Conservation (phyloP, 2,113 vertebrate genomes). For the Sinocyclocheilus maitianheensis region DNA sequence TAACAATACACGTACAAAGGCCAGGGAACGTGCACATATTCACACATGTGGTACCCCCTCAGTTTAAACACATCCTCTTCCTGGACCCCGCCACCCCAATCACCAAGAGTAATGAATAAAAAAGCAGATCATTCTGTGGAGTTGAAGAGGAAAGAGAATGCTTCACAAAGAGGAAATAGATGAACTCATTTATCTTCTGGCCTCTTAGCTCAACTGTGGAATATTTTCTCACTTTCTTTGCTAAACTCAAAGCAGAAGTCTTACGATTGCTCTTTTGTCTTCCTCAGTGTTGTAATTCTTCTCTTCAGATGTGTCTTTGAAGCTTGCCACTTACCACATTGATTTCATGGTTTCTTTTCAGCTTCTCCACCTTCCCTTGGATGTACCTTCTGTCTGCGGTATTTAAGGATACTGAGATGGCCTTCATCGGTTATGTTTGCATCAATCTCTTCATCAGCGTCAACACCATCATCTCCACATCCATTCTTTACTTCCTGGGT, state of each 20-base stretch:
- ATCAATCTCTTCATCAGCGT: slow-evolving; percentile 94
- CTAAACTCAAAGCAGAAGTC: slow-evolving; percentile 8
- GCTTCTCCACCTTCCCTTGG: slow-evolving; percentile 95
- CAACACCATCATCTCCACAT: slow-evolving; percentile 91
- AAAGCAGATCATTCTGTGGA: slow-evolving; percentile 64
- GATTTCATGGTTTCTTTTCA: slow-evolving; percentile 59
- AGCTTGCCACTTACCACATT: neutral
- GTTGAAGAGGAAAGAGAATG: slow-evolving; percentile 43
- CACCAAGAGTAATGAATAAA: slow-evolving; percentile 66
- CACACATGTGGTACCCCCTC: slow-evolving; percentile 3
- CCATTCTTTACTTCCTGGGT: slow-evolving; percentile 84
- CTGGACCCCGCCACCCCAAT: slow-evolving; percentile 68
- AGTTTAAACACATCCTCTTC: slow-evolving; percentile 55
- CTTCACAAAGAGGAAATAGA: slow-evolving; percentile 60
- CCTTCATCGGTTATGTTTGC: slow-evolving; percentile 92
- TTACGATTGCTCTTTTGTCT: neutral
- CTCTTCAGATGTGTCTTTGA: slow-evolving; percentile 1
- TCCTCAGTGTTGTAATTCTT: slow-evolving; percentile 2
- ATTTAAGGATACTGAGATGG: slow-evolving; percentile 91
- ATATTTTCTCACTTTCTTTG: slow-evolving; percentile 57
- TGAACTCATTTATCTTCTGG: slow-evolving; percentile 71
- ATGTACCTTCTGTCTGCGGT: slow-evolving; percentile 91
- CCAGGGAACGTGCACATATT: slow-evolving; percentile 6
- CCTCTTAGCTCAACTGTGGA: slow-evolving; percentile 38
- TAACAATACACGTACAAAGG: neutral